Conservation (phyloP, 2,888 invertebrate genomes). For the Pyrgus malvae region DNA sequence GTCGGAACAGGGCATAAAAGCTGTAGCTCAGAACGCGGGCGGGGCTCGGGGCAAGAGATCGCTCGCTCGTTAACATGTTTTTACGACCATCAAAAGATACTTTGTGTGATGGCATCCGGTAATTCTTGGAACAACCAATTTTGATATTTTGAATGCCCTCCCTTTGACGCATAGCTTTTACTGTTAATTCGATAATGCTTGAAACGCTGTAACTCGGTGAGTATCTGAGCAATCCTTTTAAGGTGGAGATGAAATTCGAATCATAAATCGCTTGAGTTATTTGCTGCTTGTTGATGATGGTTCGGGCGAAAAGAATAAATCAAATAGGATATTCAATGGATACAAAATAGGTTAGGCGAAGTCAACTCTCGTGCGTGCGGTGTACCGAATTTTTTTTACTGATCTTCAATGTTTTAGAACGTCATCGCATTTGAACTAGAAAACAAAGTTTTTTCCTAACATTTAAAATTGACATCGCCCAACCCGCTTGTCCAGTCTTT, state of each 20-base stretch:
- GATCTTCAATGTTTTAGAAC: no score
- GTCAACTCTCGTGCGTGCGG: no score
- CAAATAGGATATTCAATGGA: no score
- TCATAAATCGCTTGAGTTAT: background rate
- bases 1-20: constrained; percentile 60
- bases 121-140: constrained; percentile 61
- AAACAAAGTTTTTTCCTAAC: no score
- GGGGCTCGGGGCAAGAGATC: constrained; percentile 62
- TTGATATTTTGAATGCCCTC: constrained; percentile 37
- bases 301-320: no score
- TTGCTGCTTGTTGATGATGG: no score
- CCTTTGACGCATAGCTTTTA: constrained; percentile 26
- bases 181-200: constrained; percentile 17
- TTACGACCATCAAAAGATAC: constrained; percentile 81
- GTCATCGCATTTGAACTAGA: no score
- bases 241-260: background rate
- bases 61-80: constrained; percentile 77
- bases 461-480: no score
- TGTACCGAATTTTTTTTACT: no score
- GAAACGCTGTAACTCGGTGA: background rate
- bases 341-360: no score
- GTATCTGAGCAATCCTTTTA: background rate
- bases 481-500: no score
- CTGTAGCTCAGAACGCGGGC: constrained; percentile 57
- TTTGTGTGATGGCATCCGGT: constrained; percentile 76